Evolutionary conservation across 2,888 invertebrate genomes (phyloP), one percentile per base, ranked within the genome.

Genomic region (Diarsia brunnea): DNA sequence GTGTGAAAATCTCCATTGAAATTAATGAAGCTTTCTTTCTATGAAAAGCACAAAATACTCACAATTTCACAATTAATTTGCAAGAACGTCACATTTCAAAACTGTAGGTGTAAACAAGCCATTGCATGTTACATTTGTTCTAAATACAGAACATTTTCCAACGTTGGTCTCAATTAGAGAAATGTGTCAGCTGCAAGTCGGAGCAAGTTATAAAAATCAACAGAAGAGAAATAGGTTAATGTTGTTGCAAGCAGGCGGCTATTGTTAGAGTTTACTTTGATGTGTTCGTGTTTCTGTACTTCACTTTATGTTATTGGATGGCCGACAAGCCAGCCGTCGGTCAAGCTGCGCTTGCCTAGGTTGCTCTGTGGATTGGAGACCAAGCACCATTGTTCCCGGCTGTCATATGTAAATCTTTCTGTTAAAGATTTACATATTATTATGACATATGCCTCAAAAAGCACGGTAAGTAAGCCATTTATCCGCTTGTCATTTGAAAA

Each of bases 201-300:
- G 21, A 38, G 53, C 45, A 12, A 68, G 80, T 75, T 81, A 84
- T 79, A 84, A 81, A 84, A 84, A 81, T 81, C 84, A 84, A 81
- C 81, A 63, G 38, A 12, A 53, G 63, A n/a, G 45, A 84, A 79
- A 71, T 84, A 80, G 81, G 81, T 81, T 80, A 84, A 81, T 75
- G 75, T 53, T 58, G 31, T 60, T 55, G 70, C 80, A 65, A 66
- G 45, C 61, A 58, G 68, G 27, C 63, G 51, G 24, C 63, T 21
- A 27, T 64, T 79, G 63, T 53, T 58, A 16, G 14, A 49, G 51
- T 63, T 61, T n/a, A 27, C 55, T 66, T 64, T 11, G 45, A 27
- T 64, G 47, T 76, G 53, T 45, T 27, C 38, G 0, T 21, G 55
- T 64, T 68, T 24, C 12, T 64, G 16, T 63, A n/a, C 7, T 8